Conservation (phyloP, 92 coral and sea anemone genomes). For the Umimayanthus chanpuru region DNA sequence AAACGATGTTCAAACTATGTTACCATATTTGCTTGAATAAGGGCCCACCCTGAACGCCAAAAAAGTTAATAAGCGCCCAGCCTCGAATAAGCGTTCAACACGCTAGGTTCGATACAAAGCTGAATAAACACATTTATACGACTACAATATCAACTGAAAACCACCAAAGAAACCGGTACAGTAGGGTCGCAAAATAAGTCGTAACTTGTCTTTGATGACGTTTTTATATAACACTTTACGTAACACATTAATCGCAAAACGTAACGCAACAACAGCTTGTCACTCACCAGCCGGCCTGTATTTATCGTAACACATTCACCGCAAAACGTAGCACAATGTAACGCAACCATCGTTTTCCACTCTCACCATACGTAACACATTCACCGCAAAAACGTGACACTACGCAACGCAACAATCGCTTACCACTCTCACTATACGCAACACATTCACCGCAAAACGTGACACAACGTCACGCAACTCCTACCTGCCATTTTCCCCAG, state of each 20-base stretch:
- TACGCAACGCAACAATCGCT: not conserved
- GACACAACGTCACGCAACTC: not conserved
- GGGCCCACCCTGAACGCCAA: too few species aligned
- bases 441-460: not conserved
- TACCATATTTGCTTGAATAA: too few species aligned
- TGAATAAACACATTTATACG: too few species aligned
- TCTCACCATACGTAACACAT: not conserved
- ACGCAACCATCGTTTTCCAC: not conserved
- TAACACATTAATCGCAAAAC: not conserved
- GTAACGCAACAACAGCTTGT: not conserved
- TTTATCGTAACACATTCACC: not conserved
- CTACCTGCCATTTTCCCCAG: conserved; percentile 78
- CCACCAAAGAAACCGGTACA: too few species aligned
- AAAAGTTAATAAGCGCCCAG: too few species aligned
- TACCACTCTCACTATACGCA: not conserved
- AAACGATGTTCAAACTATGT: not conserved
- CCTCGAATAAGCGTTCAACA: too few species aligned
- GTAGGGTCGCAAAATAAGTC: too few species aligned
- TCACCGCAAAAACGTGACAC: too few species aligned
- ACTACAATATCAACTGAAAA: too few species aligned
- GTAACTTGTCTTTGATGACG: too few species aligned
- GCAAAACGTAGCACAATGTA: not conserved
- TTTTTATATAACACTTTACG: too few species aligned
- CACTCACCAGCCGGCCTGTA: not conserved
- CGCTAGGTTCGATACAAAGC: too few species aligned